phyloP scores from a whole-genome alignment of 2,113 vertebrate genomes.

The Passer montanus region DNA sequence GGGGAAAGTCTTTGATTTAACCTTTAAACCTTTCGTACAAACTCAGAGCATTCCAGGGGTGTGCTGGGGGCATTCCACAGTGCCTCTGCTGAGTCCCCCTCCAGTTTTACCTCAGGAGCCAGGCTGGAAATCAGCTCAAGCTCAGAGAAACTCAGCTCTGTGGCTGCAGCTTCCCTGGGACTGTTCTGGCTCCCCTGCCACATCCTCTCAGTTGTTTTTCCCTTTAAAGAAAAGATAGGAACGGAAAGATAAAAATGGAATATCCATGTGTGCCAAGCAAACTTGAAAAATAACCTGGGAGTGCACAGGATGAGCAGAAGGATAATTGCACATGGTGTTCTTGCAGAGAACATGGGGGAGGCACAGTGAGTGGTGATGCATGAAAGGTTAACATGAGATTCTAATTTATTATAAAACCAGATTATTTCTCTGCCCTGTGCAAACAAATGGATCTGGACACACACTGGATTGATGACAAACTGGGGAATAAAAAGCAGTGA shows the following conservation, averaged over 20 bases:
- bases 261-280: background rate
- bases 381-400: background rate
- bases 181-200: background rate
- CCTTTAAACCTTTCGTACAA: slow-evolving; percentile 59
- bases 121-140: background rate
- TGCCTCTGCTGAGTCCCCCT: slow-evolving; percentile 65
- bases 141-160: background rate
- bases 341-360: background rate
- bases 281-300: background rate
- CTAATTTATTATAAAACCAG: background rate
- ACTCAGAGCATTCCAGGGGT: slow-evolving; percentile 59
- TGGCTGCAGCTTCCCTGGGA: background rate
- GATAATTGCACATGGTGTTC: background rate
- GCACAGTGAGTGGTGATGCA: background rate
- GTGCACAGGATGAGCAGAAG: background rate
- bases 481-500: background rate
- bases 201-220: background rate
- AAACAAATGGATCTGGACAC: background rate
- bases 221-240: background rate
- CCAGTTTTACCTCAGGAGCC: background rate
- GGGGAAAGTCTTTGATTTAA: slow-evolving; percentile 72
- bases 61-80: slow-evolving; percentile 34
- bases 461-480: background rate
- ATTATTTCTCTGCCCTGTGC: background rate
- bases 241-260: background rate